A percentile compares a stretch with the other conserved stretches of the same genome.
These are phyloP conservation scores for Sweltsa coloradensis DNA, from an alignment of 1,140 invertebrate species.

Conservation along the genomic window DNA sequence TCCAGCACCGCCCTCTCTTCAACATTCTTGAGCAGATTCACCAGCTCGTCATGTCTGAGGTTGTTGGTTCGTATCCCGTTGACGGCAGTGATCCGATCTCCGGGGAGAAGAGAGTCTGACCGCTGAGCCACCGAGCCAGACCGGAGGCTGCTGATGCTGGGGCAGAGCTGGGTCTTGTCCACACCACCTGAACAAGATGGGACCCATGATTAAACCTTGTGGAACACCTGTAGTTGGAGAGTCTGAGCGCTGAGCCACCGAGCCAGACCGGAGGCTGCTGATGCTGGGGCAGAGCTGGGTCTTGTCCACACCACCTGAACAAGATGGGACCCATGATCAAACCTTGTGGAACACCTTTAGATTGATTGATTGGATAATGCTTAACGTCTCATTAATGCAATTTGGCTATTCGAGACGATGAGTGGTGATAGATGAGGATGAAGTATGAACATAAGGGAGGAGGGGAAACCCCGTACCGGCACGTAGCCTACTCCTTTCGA, in stretches of 20 bases:
- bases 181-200: constrained; percentile 39
- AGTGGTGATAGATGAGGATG: too few species aligned
- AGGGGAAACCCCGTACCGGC: too few species aligned
- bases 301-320: constrained; percentile 43
- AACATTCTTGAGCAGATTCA: constrained; percentile 60
- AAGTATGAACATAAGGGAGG: too few species aligned
- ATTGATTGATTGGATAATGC: too few species aligned
- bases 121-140: constrained; percentile 45
- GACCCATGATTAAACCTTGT: too few species aligned
- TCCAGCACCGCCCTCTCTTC: constrained; percentile 59
- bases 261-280: constrained; percentile 41
- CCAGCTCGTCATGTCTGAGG: constrained; percentile 67
- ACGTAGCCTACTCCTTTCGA: too few species aligned
- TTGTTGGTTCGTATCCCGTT: constrained; percentile 64
- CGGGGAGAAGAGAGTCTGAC: constrained; percentile 49
- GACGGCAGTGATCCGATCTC: constrained; percentile 65
- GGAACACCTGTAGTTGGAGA: constrained; percentile 56
- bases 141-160: constrained; percentile 40
- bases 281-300: constrained; percentile 39
- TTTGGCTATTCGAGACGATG: too few species aligned
- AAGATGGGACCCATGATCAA: too few species aligned
- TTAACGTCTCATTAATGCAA: too few species aligned
- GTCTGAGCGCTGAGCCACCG: constrained; percentile 44
- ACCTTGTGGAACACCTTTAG: too few species aligned
- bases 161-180: constrained; percentile 38